Conservation (phyloP, 2,888 invertebrate genomes). For the Apantesis nais region DNA sequence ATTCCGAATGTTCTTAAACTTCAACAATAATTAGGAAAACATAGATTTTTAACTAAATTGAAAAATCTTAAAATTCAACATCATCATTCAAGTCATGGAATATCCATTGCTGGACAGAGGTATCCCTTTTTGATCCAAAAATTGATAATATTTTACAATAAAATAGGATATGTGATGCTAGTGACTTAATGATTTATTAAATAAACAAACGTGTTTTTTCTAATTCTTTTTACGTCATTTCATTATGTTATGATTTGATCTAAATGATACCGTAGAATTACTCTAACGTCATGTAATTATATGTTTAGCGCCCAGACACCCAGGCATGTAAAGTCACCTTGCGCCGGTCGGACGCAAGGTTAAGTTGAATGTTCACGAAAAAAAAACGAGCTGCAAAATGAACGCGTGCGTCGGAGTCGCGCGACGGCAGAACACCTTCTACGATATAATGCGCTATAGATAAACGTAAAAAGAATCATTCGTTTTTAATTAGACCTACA, state of each 20-base stretch:
- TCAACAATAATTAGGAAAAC: conserved; percentile 68
- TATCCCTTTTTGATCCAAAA: background rate
- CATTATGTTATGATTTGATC: conserved; percentile 80
- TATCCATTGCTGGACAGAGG: background rate
- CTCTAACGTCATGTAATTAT: conserved; percentile 79
- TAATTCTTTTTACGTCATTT: conserved; percentile 65
- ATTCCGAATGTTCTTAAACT: conserved; percentile 57
- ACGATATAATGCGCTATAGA: conserved; percentile 27
- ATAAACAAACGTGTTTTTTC: conserved; percentile 50
- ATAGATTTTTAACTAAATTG: conserved; percentile 66
- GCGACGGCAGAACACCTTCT: conserved; percentile 36
- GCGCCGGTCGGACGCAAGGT: conserved; percentile 76
- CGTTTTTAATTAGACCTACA: conserved; percentile 43
- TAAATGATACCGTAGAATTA: conserved; percentile 74
- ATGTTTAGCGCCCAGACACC: conserved; percentile 80
- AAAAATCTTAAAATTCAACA: conserved; percentile 51
- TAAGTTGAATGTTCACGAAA: conserved; percentile 81
- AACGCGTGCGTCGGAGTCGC: conserved; percentile 65
- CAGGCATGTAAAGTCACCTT: conserved; percentile 84
- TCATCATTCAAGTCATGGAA: background rate
- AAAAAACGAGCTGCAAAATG: conserved; percentile 71
- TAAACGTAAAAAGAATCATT: conserved; percentile 24
- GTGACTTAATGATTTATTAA: conserved; percentile 40
- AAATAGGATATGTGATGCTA: conserved; percentile 55
- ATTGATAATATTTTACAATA: conserved; percentile 54